Percentiles rank a stretch among this genome's conserved stretches.
Evolutionary conservation across 2,888 invertebrate genomes (phyloP).

Genomic region (Platycnemis pennipes): DNA sequence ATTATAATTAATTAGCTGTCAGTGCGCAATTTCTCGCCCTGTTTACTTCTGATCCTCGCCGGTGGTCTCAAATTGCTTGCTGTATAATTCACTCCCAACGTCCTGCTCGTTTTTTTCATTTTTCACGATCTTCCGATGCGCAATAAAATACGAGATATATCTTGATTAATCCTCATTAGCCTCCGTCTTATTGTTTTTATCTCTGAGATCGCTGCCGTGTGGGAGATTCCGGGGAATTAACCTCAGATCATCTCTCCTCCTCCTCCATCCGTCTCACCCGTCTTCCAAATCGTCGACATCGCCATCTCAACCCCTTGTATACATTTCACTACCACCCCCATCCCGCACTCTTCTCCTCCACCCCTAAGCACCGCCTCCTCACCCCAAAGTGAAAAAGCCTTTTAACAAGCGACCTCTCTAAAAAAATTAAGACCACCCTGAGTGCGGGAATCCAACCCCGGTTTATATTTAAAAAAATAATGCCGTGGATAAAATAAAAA

Average conservation of each 20-base stretch:
- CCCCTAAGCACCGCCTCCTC: neutral
- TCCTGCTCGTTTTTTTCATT: neutral
- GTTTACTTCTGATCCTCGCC: neutral
- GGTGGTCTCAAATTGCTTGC: neutral
- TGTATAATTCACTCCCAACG: neutral
- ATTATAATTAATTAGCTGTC: neutral
- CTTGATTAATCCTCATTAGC: slow-evolving; percentile 1
- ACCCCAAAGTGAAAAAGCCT: slow-evolving; percentile 28
- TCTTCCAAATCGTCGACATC: neutral
- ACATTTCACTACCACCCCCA: neutral
- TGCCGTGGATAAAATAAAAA: neutral
- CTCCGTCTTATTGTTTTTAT: neutral
- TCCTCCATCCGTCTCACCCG: neutral
- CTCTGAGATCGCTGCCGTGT: neutral
- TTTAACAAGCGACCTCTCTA: slow-evolving; percentile 50
- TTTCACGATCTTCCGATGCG: neutral
- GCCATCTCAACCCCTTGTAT: neutral
- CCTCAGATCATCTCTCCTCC: neutral
- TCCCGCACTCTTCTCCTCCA: neutral
- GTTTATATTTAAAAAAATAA: neutral
- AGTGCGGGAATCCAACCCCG: slow-evolving; percentile 26
- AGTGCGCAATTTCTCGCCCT: neutral
- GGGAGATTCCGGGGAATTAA: neutral
- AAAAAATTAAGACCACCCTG: slow-evolving; percentile 28
- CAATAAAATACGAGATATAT: neutral